A percentile compares a stretch with the other conserved stretches of the same genome.
Evolutionary conservation across 2,888 invertebrate species (phyloP).

Genomic region (Rhabditophanes sp.): DNA sequence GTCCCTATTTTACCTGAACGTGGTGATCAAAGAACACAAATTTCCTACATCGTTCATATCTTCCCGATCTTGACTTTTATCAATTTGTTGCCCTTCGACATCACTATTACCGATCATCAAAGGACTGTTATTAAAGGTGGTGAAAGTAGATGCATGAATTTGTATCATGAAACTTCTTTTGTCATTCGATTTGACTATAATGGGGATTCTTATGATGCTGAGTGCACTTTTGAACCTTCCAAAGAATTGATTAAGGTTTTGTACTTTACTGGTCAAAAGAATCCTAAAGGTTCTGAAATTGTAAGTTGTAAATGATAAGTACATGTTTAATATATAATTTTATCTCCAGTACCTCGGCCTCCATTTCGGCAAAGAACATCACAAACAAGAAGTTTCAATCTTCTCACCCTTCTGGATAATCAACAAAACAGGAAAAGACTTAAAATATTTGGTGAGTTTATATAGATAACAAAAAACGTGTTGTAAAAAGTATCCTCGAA

Average conservation of each 20-base stretch:
- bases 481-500: no score
- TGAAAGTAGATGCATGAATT: no score
- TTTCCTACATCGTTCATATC: constrained; percentile 69
- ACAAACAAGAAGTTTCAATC: constrained; percentile 45
- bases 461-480: no score
- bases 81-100: constrained; percentile 71
- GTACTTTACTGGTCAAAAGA: no score
- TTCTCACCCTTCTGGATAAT: constrained; percentile 92
- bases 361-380: constrained; percentile 57
- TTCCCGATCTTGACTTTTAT: constrained; percentile 72
- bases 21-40: constrained; percentile 61
- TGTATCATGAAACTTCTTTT: no score
- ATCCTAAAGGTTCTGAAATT: no score
- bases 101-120: constrained; percentile 55
- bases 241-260: no score
- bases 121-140: not conserved
- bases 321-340: no score
- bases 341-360: constrained; percentile 73
- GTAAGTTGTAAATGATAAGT: no score
- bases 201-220: no score
- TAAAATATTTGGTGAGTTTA: constrained; percentile 65
- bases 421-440: constrained; percentile 75
- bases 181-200: no score
- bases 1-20: constrained; percentile 55
- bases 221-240: no score